Conservation (phyloP, 2,113 vertebrate genomes). For the Gallinago jamesoni region DNA sequence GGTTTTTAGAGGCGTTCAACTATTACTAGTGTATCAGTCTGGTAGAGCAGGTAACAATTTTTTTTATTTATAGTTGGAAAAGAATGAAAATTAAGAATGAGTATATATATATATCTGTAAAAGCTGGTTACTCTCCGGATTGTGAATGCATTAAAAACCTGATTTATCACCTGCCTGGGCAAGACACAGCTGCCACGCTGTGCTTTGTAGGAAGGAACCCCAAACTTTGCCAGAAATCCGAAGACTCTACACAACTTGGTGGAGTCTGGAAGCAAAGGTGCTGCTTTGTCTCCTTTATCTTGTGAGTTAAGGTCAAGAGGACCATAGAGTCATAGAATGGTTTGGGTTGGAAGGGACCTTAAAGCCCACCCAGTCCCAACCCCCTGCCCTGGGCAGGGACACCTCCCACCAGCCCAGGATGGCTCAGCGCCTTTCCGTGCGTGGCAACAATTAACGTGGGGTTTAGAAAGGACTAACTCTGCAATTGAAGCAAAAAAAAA, state of each 20-base stretch:
- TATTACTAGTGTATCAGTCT: no score
- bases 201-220: background rate
- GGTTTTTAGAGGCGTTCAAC: no score
- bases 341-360: background rate
- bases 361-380: background rate
- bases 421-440: background rate
- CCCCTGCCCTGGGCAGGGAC: background rate
- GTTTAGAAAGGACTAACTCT: background rate
- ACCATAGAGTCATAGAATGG: background rate
- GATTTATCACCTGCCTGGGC: rapidly evolving
- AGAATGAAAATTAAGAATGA: no score
- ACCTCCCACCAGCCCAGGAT: background rate
- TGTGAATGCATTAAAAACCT: rapidly evolving
- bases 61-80: no score
- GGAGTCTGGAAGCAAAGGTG: rapidly evolving
- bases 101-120: rapidly evolving
- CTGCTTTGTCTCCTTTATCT: background rate
- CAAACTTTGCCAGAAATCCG: background rate
- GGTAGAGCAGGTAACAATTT: no score
- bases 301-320: rapidly evolving
- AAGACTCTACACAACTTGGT: rapidly evolving
- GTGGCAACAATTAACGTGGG: rapidly evolving
- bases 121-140: rapidly evolving
- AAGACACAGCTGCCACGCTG: rapidly evolving
- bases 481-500: background rate